A percentile compares a stretch with the other conserved stretches of the same genome.
Conservation (phyloP, 2,797 vertebrate species). For the Cephalopachus bancanus region DNA sequence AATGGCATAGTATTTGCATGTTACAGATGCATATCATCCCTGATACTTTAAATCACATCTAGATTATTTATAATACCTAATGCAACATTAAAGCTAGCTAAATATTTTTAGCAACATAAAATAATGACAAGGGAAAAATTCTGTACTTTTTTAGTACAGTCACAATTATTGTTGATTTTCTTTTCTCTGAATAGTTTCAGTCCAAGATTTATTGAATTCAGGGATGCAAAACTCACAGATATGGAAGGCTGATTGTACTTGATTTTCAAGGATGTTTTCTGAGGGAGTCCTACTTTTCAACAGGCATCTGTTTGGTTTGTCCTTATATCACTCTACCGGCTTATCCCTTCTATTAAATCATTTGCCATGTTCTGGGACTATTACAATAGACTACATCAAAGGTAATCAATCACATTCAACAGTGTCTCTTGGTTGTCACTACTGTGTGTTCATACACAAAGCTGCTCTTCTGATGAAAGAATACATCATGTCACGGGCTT, state of each 20-base stretch:
- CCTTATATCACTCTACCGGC: neutral
- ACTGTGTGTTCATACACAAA: neutral
- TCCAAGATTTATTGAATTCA: neutral
- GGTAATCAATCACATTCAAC: neutral
- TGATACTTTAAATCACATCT: neutral
- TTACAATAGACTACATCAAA: neutral
- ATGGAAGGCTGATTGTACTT: neutral
- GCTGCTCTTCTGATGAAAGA: neutral
- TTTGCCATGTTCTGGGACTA: neutral
- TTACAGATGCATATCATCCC: neutral
- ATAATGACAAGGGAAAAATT: neutral
- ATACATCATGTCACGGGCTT: neutral
- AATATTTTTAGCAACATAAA: neutral
- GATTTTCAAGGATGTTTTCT: neutral
- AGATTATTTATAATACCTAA: neutral
- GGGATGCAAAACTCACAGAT: neutral
- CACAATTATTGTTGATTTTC: neutral
- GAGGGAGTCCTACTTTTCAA: neutral
- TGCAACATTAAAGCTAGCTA: too few relatives aligned
- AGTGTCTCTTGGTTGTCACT: neutral
- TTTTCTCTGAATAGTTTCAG: neutral
- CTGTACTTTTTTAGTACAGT: neutral
- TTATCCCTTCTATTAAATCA: neutral
- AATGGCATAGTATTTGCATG: neutral
- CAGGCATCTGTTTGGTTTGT: neutral